These are phyloP conservation scores for Siphamia tubifer DNA, from an alignment of 2,113 vertebrate species.

Conservation along the genomic window DNA sequence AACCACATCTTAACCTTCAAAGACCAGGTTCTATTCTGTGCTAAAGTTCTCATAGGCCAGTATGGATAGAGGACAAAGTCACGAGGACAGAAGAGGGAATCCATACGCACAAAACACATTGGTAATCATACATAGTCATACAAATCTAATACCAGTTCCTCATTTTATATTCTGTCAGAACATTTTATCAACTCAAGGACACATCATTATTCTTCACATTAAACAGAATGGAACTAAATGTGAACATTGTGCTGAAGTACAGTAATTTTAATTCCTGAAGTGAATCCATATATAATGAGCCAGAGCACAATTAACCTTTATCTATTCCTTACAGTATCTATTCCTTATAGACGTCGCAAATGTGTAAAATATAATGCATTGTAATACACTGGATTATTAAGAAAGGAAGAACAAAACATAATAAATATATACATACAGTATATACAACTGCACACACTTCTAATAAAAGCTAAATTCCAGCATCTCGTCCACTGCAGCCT, in stretches of 20 bases:
- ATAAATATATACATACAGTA: slow-evolving; percentile 3
- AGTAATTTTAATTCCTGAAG: background rate
- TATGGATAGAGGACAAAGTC: too few relatives aligned
- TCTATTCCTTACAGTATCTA: background rate
- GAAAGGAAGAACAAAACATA: background rate
- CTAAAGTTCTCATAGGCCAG: too few relatives aligned
- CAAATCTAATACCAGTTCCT: slow-evolving; percentile 2
- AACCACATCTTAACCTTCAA: too few relatives aligned
- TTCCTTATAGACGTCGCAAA: background rate
- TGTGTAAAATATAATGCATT: background rate
- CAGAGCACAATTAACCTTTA: background rate
- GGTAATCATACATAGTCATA: background rate
- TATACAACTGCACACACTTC: slow-evolving; percentile 63
- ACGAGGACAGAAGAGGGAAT: too few relatives aligned
- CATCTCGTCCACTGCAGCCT: slow-evolving; percentile 16
- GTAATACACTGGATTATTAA: background rate
- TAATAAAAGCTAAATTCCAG: slow-evolving; percentile 13
- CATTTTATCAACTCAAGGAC: slow-evolving; percentile 8
- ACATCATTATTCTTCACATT: slow-evolving; percentile 7
- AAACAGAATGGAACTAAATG: background rate
- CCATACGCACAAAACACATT: too few relatives aligned
- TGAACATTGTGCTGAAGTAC: background rate
- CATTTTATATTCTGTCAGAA: slow-evolving; percentile 18
- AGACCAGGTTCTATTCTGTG: too few relatives aligned
- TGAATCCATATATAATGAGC: background rate